Percentiles rank a stretch among this genome's conserved stretches.
phyloP scores from a whole-genome alignment of 2,888 invertebrate genomes.

The Amblyteles armatorius region DNA sequence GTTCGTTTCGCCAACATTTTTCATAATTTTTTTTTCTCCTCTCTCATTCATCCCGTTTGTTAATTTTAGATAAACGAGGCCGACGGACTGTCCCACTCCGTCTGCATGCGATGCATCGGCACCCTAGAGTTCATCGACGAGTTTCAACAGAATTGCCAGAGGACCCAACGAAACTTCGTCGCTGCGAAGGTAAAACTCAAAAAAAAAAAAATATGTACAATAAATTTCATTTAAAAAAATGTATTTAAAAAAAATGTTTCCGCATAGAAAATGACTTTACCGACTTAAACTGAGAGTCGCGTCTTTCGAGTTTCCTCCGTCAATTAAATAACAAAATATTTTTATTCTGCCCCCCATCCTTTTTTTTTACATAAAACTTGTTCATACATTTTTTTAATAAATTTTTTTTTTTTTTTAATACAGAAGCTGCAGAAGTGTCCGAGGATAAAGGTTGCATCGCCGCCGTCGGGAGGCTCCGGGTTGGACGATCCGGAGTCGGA shows the following conservation, averaged over 20 bases:
- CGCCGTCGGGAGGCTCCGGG: not conserved
- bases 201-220: not conserved
- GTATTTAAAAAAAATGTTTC: not conserved
- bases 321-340: no score
- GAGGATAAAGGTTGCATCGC: slow-evolving; percentile 4
- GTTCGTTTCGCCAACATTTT: not conserved
- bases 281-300: no score
- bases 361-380: no score
- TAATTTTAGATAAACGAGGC: slow-evolving; percentile 76
- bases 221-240: not conserved
- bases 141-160: slow-evolving; percentile 77
- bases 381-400: not conserved
- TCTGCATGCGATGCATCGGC: slow-evolving; percentile 77
- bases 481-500: slow-evolving; percentile 73
- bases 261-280: no score
- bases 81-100: slow-evolving; percentile 75
- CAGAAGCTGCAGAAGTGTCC: slow-evolving; percentile 27
- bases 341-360: no score
- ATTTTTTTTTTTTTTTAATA: no score
- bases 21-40: slow-evolving; percentile 26
- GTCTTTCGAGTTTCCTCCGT: no score
- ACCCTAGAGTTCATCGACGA: slow-evolving; percentile 78
- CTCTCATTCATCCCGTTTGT: slow-evolving; percentile 13
- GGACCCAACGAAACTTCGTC: slow-evolving; percentile 71
- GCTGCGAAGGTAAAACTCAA: slow-evolving; percentile 55